Base-by-base conservation (phyloP, 2,888 invertebrate species). In the Lithophane socia region DNA sequence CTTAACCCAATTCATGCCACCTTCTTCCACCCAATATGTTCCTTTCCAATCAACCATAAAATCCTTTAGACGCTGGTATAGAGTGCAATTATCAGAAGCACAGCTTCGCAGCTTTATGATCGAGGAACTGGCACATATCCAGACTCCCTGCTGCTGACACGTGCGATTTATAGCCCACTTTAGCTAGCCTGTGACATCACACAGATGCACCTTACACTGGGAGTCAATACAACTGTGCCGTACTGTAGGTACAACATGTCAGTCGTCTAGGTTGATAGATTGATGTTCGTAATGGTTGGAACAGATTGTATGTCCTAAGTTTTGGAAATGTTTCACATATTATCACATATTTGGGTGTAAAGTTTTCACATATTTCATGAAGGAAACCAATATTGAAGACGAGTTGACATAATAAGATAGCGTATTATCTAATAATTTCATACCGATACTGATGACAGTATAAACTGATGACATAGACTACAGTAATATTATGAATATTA, bases 111-210 rank as follows among this genome's bases (percentile, higher is more conserved):
- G 75, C 77, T 68, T 77, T 67, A 75, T 66, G 73, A 73, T 52
- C 69, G 49, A 63, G 42, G 42, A 73, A 69, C 74, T 88, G 88
- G 88, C 85, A 75, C 72, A 24, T 49, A 63, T 79, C 88, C 88
- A 88, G 79, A 56, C 56, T 66, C 37, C 68, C 69, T 79, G 82
- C 70, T 81, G 83, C 81, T 81, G 85, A 84, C 84, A 80, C 69
- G 37, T 73, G 75, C 77, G 73, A 86, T 89, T 90, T 90, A 89
- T 88, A 60, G 79, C 77, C 75, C 76, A 77, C 81, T 82, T 78
- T 68, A 68, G 63, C 70, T 68, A n/a, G 64, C 42, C 12, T 12
- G 56, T 69, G 68, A 77, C 79, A 69, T 82, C 76, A 84, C 77
- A 42, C 24, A 73, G 56, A 74, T 61, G 60, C 58, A 56, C 70